Evolutionary conservation across 2,888 invertebrate genomes (phyloP), one percentile per base, ranked within the genome.

Genomic region (Eudemis profundana): DNA sequence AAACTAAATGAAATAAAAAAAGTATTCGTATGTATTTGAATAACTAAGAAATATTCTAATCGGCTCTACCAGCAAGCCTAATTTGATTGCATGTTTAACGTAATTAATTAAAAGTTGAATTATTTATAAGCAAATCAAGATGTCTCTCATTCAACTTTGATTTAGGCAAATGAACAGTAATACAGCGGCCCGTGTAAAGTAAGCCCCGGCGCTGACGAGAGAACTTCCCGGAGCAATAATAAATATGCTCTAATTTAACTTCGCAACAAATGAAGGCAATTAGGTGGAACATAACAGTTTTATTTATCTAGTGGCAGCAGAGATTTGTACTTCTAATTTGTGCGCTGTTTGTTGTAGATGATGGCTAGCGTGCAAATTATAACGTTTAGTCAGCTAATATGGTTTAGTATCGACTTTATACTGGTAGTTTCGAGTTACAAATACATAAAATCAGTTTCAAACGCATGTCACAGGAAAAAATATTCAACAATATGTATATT

Each of bases 161-260:
- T 63, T 56, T 33, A 49, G 40, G 56, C 56, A 56, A 56, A 42
- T 49, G 47, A 61, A 61, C 51, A 42, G 56, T 29, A 49, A 49
- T 23, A 51, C 33, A 33, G 15, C 46, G 38, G 21, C 29, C 61
- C 53, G 27, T 46, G 36, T 61, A 53, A 47, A 56, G 42, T 50
- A 57, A 50, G 56, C 49, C 61, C 8, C 21, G 23, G 29, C 33
- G 73, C 72, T 78, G 78, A 80, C 79, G 81, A 83, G 80, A 76
- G 79, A 79, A 78, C 79, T 81, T 79, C 79, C 78, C 71, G 70
- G 74, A 74, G 72, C 77, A 78, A 72, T 79, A 81, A 82, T 82
- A 82, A 83, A 84, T 80, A 79, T 76, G 74, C 76, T 70, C 69
- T 75, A 77, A 66, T 60, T 66, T 54, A 66, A 61, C 61, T 66